phyloP scores from a whole-genome alignment of 2,113 vertebrate genomes.

The Oreochromis aureus region DNA sequence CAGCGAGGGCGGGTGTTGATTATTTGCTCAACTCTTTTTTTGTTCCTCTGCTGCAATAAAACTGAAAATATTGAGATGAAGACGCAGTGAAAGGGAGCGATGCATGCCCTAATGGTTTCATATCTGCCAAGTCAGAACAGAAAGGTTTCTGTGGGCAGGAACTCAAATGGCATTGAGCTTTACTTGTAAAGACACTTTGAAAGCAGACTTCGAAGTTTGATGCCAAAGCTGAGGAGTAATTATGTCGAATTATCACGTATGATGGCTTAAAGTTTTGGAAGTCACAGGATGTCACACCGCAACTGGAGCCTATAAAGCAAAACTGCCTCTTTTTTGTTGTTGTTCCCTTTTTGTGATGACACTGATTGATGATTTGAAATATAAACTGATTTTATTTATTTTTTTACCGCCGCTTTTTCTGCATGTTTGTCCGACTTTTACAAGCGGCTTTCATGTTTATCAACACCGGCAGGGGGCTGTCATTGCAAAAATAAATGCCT shows the following conservation, averaged over 20 bases:
- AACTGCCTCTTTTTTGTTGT: not conserved
- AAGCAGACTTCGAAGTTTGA: not conserved
- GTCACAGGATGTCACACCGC: not conserved
- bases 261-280: not conserved
- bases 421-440: conserved; percentile 10
- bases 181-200: not conserved
- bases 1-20: not conserved
- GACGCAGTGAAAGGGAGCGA: not conserved
- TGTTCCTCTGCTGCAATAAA: not conserved
- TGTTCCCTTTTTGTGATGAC: not conserved
- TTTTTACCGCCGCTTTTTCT: not conserved
- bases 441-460: conserved; percentile 26
- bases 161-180: not conserved
- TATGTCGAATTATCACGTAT: not conserved
- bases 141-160: not conserved
- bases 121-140: not conserved
- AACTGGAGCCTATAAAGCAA: not conserved
- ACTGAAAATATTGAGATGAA: not conserved
- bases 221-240: not conserved
- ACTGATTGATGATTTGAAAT: not conserved
- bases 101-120: not conserved
- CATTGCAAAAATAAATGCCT: conserved; percentile 15
- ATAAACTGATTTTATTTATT: not conserved
- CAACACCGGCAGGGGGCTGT: conserved; percentile 15
- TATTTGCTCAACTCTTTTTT: not conserved